These are phyloP conservation scores for Polydrusus tereticollis DNA, from an alignment of 2,888 invertebrate species.

Conservation along the genomic window DNA sequence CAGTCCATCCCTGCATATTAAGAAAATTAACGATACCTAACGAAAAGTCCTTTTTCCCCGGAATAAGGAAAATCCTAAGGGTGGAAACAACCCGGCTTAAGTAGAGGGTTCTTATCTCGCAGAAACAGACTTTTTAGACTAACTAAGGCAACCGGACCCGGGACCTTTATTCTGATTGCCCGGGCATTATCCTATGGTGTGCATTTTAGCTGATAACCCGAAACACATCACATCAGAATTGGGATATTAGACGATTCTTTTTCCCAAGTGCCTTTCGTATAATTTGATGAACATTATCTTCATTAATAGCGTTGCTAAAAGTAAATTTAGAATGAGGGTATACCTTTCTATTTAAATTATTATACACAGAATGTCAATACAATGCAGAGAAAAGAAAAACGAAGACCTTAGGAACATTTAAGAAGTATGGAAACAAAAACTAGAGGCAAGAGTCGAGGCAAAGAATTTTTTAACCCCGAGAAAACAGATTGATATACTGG, in stretches of 20 bases:
- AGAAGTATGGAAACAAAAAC: too few species aligned
- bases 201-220: conserved; percentile 57
- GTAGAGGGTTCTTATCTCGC: conserved; percentile 64
- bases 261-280: conserved; percentile 14
- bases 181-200: conserved; percentile 64
- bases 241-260: conserved; percentile 5
- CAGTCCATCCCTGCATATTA: conserved; percentile 34
- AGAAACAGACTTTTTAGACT: conserved; percentile 64
- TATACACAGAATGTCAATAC: too few species aligned
- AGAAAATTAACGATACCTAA: conserved; percentile 50
- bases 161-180: conserved; percentile 64
- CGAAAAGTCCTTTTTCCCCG: conserved; percentile 37
- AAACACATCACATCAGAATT: conserved; percentile 37
- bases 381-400: too few species aligned
- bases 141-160: conserved; percentile 58
- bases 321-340: too few species aligned
- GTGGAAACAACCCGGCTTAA: conserved; percentile 60
- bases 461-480: too few species aligned
- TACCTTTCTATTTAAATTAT: too few species aligned
- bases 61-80: conserved; percentile 48
- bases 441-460: too few species aligned
- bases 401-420: too few species aligned
- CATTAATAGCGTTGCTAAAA: not conserved
- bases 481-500: too few species aligned
- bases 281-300: not conserved